Evolutionary conservation across 2,888 invertebrate species (phyloP).

Genomic region (Andrena fulva): DNA sequence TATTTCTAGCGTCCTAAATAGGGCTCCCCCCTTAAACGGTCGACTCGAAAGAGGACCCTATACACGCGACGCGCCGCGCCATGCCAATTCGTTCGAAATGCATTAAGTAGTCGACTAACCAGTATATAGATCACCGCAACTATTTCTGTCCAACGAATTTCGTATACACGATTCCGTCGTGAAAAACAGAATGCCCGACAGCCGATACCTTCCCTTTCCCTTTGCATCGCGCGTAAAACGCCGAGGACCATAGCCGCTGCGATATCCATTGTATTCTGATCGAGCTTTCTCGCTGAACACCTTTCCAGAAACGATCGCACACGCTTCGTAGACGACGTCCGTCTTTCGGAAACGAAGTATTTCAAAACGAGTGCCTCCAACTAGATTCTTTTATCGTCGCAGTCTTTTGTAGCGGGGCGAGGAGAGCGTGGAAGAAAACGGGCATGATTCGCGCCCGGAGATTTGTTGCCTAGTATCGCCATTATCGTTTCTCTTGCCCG

Average conservation of each 20-base stretch:
- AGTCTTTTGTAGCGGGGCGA: neutral
- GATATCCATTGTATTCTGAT: neutral
- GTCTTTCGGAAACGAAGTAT: neutral
- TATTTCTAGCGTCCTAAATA: no score
- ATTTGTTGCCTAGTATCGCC: conserved; percentile 20
- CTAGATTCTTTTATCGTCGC: conserved; percentile 26
- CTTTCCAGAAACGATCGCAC: neutral
- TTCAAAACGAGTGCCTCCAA: conserved; percentile 36
- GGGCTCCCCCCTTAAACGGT: no score
- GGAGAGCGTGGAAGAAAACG: neutral
- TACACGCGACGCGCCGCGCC: neutral
- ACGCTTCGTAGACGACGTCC: neutral
- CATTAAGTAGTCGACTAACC: conserved; percentile 63
- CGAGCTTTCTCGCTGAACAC: neutral
- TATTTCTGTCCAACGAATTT: conserved; percentile 12
- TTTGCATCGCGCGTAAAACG: neutral
- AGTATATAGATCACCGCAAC: conserved; percentile 24
- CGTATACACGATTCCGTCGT: neutral
- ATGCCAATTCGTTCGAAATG: conserved; percentile 43
- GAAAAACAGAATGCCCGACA: neutral
- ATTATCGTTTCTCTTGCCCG: conserved; percentile 29
- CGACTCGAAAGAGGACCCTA: neutral
- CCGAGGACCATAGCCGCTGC: neutral
- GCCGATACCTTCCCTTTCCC: neutral
- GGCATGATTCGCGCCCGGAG: neutral